Conservation (phyloP, 2,113 vertebrate genomes). For the Pteruthius melanotis region DNA sequence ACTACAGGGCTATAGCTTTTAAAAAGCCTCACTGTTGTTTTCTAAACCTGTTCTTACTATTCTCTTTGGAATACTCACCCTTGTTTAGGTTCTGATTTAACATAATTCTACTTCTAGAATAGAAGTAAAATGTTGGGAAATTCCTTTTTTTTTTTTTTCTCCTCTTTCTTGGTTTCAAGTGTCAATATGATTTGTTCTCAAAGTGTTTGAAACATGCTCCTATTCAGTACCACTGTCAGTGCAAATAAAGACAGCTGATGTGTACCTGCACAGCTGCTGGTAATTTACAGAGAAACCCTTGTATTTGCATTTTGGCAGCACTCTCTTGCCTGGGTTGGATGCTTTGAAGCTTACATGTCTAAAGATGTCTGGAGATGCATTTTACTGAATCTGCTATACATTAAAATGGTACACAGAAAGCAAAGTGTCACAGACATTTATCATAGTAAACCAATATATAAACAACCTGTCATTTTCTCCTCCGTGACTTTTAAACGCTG, state of each 20-base stretch:
- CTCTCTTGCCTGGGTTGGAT: neutral
- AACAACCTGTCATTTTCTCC: neutral
- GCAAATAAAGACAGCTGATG: neutral
- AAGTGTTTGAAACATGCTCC: neutral
- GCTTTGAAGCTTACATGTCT: neutral
- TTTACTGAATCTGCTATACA: neutral
- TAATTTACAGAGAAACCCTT: neutral
- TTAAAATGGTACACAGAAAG: neutral
- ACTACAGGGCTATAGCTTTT: neutral
- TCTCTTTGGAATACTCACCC: neutral
- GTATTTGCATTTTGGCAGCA: neutral
- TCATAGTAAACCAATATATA: neutral
- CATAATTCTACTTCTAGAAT: neutral
- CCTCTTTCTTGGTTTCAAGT: neutral
- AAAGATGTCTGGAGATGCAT: neutral
- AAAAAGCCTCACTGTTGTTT: neutral
- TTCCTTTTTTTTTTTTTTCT: neutral
- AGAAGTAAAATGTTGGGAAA: neutral
- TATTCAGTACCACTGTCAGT: neutral
- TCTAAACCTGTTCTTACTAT: neutral
- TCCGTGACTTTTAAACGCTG: neutral
- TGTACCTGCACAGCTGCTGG: neutral
- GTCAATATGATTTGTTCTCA: neutral
- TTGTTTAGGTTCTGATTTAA: neutral
- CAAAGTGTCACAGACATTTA: neutral